Evolutionary conservation across 1,140 invertebrate species (phyloP).

Genomic region (Mactra quadrangularis): DNA sequence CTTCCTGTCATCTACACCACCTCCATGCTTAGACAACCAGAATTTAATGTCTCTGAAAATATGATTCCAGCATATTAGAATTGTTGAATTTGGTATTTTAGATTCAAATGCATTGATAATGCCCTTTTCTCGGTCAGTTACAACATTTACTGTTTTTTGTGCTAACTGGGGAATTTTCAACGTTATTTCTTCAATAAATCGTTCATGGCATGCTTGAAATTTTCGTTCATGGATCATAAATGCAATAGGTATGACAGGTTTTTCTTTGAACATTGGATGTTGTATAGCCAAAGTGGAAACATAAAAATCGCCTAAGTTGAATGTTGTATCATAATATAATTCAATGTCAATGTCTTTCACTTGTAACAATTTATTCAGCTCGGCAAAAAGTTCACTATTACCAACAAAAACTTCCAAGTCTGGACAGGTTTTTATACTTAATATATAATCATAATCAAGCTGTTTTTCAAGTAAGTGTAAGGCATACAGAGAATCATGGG

Average conservation of each 20-base stretch:
- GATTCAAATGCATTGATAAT: slow-evolving; percentile 27
- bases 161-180: slow-evolving; percentile 5
- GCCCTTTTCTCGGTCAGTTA: slow-evolving; percentile 25
- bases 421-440: slow-evolving; percentile 40
- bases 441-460: slow-evolving; percentile 37
- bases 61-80: slow-evolving; percentile 37
- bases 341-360: slow-evolving; percentile 14
- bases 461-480: slow-evolving; percentile 52
- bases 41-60: slow-evolving; percentile 34
- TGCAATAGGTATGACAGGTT: slow-evolving; percentile 34
- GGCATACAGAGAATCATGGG: slow-evolving; percentile 57
- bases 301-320: slow-evolving; percentile 54
- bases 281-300: slow-evolving; percentile 44
- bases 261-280: slow-evolving; percentile 54
- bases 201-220: slow-evolving; percentile 46
- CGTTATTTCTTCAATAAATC: slow-evolving; percentile 29
- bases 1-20: background rate
- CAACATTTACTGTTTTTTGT: background rate
- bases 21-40: slow-evolving; percentile 20
- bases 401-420: slow-evolving; percentile 58
- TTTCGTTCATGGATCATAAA: slow-evolving; percentile 51
- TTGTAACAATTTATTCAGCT: slow-evolving; percentile 47
- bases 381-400: slow-evolving; percentile 50
- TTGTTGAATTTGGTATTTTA: background rate
- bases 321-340: slow-evolving; percentile 60